Percentiles rank a stretch among this genome's conserved stretches.
Conservation (phyloP, 2,797 vertebrate species). For the Urocyon cinereoargenteus region DNA sequence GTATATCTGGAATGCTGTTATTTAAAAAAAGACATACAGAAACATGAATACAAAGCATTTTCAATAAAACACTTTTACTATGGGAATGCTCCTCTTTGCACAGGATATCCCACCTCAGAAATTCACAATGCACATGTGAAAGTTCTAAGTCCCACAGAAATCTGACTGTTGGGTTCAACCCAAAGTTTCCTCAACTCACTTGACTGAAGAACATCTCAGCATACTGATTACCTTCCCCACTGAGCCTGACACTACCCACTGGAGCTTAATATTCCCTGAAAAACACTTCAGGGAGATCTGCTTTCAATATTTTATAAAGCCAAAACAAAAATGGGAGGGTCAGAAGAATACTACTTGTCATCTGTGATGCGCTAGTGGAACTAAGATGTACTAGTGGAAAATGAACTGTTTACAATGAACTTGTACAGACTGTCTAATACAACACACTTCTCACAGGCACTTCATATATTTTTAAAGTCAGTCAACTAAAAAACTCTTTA, state of each 20-base stretch:
- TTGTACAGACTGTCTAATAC: neutral
- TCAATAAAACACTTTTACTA: neutral
- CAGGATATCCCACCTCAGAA: neutral
- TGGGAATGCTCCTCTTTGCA: neutral
- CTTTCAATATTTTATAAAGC: neutral
- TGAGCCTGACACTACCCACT: neutral
- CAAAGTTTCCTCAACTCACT: neutral
- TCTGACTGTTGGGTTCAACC: neutral
- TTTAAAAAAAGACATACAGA: neutral
- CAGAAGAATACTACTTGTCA: neutral
- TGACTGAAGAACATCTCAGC: neutral
- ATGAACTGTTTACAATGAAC: constrained; percentile 17
- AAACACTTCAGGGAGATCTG: neutral
- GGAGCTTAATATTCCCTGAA: neutral
- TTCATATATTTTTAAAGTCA: constrained; percentile 38
- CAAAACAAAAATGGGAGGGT: neutral
- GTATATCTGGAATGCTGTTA: neutral
- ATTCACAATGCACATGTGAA: neutral
- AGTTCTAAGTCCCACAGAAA: neutral
- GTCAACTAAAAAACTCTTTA: neutral
- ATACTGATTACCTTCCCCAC: neutral
- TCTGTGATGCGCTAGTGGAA: neutral
- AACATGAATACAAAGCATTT: neutral
- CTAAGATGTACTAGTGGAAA: neutral
- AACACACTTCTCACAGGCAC: neutral